Base-by-base conservation (phyloP, 2,888 invertebrate genomes). In the Ethmia dodecea region DNA sequence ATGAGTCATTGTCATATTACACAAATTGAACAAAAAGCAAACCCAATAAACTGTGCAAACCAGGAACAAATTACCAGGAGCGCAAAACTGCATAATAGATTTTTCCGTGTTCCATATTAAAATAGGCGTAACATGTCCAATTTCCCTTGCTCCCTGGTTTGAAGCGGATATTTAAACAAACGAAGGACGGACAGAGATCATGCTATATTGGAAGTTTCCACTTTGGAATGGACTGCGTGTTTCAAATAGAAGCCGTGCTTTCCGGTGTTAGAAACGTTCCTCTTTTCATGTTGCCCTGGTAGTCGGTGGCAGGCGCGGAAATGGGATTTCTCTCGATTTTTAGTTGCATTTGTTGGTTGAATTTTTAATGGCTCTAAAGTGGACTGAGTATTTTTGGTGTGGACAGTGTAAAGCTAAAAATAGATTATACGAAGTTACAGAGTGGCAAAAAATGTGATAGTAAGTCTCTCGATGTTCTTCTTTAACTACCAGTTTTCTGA, bases 271-370 rank as follows among this genome's bases (percentile, higher is more conserved):
- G 56, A 51, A 59, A 51, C 54, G 47, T 52, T 50, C 45, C 55
- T 52, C 53, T 55, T 59, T 59, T 59, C 52, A 60, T 63, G 60
- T 55, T 46, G 40, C 32, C 57, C 60, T 60, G 54, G 55, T 60
- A 56, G 46, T 49, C 48, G 49, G 47, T 46, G 40, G 44, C 46
- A 37, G 41, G 35, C 40, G 41, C 45, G 42, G 40, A 53, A 57
- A 55, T 49, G 35, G 45, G 40, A 51, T 52, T 60, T 40, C 41
- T 14, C 14, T 28, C n/a, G 28, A 27, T 27, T 27, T 28, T 26
- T 26, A 12, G 10, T 26, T 13, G 28, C 28, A 28, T 26, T 28
- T 9, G 28, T 10, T 28, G 13, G 28, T 28, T 22, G 14, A 24
- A 14, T 31, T 31, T 13, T 13, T 28, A 28, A 28, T 28, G 28